These are phyloP conservation scores for Acridotheres tristis DNA, from an alignment of 2,797 vertebrate species.

Conservation along the genomic window DNA sequence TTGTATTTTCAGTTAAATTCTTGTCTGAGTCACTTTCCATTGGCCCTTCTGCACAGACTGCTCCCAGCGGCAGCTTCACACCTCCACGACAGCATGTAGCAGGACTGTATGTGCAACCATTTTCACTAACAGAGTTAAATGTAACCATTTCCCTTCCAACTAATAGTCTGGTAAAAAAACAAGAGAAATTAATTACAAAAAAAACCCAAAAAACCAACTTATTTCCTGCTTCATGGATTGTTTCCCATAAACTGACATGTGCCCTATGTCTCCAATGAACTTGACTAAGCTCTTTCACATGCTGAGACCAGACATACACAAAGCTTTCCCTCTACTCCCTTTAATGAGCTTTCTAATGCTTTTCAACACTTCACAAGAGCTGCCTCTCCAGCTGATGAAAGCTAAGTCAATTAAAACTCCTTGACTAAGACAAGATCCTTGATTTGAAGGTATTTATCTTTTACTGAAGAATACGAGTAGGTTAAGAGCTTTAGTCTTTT, in stretches of 20 bases:
- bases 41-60: not conserved
- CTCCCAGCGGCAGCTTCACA: not conserved
- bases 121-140: not conserved
- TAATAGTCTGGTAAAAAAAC: not conserved
- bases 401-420: not conserved
- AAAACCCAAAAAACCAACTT: not conserved
- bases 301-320: not conserved
- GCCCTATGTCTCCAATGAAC: not conserved
- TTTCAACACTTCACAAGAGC: not conserved
- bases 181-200: not conserved
- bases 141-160: not conserved
- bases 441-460: slow-evolving; percentile 4
- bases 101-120: not conserved
- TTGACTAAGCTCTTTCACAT: not conserved
- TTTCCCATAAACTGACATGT: not conserved
- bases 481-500: not conserved
- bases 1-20: not conserved
- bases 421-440: not conserved
- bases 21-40: not conserved
- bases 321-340: not conserved
- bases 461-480: not conserved
- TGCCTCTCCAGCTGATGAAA: not conserved
- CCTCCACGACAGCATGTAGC: not conserved
- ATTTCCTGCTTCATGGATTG: not conserved
- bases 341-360: not conserved